Conservation (phyloP, 2,888 invertebrate species). For the Pyrocoelia pectoralis region DNA sequence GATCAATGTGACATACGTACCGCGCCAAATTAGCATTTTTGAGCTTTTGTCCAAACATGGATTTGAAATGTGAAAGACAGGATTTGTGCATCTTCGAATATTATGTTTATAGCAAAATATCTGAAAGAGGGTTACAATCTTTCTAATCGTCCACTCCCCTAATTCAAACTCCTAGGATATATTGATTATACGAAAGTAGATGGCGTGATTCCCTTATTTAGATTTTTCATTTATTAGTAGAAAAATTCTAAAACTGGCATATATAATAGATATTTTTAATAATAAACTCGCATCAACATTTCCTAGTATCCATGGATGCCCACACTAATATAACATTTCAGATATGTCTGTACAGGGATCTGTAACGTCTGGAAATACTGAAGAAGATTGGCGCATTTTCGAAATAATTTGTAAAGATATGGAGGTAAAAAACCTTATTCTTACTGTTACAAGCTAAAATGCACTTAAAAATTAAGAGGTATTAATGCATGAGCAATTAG, state of each 20-base stretch:
- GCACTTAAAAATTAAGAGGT: no score
- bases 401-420: conserved; percentile 71
- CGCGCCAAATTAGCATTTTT: no score
- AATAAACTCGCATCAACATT: no score
- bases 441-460: no score
- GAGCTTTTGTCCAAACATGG: no score
- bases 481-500: neutral
- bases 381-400: conserved; percentile 79
- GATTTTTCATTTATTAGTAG: conserved; percentile 18
- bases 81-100: no score
- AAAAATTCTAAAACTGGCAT: neutral
- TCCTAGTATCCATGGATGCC: conserved; percentile 23
- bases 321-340: neutral
- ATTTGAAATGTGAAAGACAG: no score
- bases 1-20: no score
- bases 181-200: conserved; percentile 53
- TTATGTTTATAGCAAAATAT: no score
- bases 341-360: conserved; percentile 45
- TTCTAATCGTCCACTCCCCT: conserved; percentile 17
- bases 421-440: conserved; percentile 64
- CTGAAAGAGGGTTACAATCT: no score
- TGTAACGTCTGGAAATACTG: conserved; percentile 59
- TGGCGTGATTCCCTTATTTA: conserved; percentile 43
- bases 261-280: no score
- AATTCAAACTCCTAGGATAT: conserved; percentile 51